Percentiles rank a stretch among this genome's conserved stretches.
These are phyloP conservation scores for Neotoxoptera formosana DNA, from an alignment of 1,140 invertebrate species.

Conservation along the genomic window DNA sequence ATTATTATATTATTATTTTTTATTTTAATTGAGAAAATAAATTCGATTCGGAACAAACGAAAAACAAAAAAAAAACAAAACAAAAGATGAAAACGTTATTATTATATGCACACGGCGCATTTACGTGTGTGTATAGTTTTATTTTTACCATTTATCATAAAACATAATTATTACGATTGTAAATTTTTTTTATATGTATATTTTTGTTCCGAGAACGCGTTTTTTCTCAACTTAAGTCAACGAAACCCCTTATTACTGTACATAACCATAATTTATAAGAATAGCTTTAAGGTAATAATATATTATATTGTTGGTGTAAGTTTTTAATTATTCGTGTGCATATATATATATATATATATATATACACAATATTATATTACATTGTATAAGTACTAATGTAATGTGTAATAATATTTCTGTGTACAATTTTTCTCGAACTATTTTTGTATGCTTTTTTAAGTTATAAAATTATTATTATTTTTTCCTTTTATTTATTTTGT, in stretches of 20 bases:
- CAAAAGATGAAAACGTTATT: not conserved
- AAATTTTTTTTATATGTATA: slow-evolving; percentile 19
- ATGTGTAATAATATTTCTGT: slow-evolving; percentile 42
- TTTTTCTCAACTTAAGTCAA: slow-evolving; percentile 56
- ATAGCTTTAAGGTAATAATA: slow-evolving; percentile 15
- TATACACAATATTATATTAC: not conserved
- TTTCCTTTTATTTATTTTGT: slow-evolving; percentile 5
- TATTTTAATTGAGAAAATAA: slow-evolving; percentile 14
- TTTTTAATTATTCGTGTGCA: slow-evolving; percentile 39
- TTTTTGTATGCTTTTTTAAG: slow-evolving; percentile 55
- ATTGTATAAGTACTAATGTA: not conserved
- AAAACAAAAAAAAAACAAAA: slow-evolving; percentile 24
- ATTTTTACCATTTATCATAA: slow-evolving; percentile 52
- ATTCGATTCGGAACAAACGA: slow-evolving; percentile 29
- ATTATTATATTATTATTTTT: slow-evolving; percentile 51
- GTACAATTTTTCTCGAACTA: slow-evolving; percentile 31
- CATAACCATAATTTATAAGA: slow-evolving; percentile 56
- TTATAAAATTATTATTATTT: slow-evolving; percentile 37
- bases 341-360: not conserved
- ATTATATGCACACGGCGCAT: not conserved
- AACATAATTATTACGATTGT: slow-evolving; percentile 1
- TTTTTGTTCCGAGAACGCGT: slow-evolving; percentile 35
- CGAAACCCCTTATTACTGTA: slow-evolving; percentile 43
- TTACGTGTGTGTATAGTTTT: slow-evolving; percentile 18
- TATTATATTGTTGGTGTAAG: slow-evolving; percentile 46